These are phyloP conservation scores for Hexactinellida sp. DNA, from an alignment of 37 sponge, comb jelly and placozoan species.

Conservation along the genomic window DNA sequence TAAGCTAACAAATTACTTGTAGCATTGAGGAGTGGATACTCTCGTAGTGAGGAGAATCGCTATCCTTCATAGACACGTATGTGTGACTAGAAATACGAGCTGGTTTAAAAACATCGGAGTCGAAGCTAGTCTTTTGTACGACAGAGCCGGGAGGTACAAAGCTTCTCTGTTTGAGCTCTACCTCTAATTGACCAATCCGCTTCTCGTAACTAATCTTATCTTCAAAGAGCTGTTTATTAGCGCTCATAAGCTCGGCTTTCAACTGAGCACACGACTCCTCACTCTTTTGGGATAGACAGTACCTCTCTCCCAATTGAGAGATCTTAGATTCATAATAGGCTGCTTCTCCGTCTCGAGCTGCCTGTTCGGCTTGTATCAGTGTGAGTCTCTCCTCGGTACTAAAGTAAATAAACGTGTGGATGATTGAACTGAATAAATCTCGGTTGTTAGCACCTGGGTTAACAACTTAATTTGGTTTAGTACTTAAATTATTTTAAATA, in stretches of 20 bases:
- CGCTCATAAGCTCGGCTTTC: background rate
- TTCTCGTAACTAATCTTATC: background rate
- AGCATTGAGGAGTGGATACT: background rate
- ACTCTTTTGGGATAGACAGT: background rate
- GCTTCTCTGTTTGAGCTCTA: background rate
- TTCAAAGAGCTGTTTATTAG: background rate
- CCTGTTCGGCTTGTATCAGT: background rate
- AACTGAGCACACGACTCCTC: background rate
- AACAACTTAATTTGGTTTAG: no score
- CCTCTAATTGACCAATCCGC: background rate
- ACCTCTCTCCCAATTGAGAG: background rate
- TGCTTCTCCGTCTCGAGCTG: background rate
- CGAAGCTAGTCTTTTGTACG: background rate
- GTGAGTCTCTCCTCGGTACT: background rate
- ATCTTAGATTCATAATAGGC: background rate
- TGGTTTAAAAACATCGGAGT: background rate
- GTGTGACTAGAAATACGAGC: background rate
- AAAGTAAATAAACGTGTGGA: background rate
- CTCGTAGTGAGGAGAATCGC: background rate
- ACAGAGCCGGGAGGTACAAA: background rate
- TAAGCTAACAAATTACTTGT: no score
- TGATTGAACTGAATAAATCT: no score
- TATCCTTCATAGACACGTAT: constrained; percentile 5
- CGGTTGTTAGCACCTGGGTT: no score
- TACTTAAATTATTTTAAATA: no score